These are phyloP conservation scores for Tipula confusa DNA, from an alignment of 2,888 invertebrate genomes.

Conservation along the genomic window DNA sequence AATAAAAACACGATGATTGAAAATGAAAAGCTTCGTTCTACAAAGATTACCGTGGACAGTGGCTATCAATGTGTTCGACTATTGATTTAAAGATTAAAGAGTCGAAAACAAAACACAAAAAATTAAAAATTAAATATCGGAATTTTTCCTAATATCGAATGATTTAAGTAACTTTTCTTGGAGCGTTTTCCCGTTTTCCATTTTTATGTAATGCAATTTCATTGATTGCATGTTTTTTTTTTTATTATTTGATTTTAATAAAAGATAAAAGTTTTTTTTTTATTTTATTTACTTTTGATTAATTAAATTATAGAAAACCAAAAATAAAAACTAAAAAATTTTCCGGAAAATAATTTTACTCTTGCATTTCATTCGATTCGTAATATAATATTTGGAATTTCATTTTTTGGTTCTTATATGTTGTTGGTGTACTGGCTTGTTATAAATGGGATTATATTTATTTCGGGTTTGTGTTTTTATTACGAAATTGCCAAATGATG, in stretches of 20 bases:
- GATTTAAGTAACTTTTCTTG: background rate
- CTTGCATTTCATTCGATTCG: background rate
- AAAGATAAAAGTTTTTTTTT: background rate
- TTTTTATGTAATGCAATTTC: conserved; percentile 4
- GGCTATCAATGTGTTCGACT: background rate
- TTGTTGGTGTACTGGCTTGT: background rate
- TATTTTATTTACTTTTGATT: conserved; percentile 1
- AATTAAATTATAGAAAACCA: conserved; percentile 20
- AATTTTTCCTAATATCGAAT: background rate
- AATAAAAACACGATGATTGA: background rate
- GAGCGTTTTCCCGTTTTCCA: no score
- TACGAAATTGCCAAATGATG: conserved; percentile 4
- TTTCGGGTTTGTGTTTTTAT: conserved; percentile 9
- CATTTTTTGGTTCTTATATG: background rate
- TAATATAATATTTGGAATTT: background rate
- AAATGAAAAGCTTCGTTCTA: background rate
- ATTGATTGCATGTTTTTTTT: background rate
- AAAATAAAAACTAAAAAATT: background rate
- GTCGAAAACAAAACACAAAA: background rate
- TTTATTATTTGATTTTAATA: conserved; percentile 25
- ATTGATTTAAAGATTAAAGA: background rate
- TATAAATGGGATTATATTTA: background rate
- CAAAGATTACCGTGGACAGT: background rate
- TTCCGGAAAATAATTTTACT: background rate
- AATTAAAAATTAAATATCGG: background rate